Conservation (phyloP, 1,140 invertebrate genomes). For the Lycorma delicatula region DNA sequence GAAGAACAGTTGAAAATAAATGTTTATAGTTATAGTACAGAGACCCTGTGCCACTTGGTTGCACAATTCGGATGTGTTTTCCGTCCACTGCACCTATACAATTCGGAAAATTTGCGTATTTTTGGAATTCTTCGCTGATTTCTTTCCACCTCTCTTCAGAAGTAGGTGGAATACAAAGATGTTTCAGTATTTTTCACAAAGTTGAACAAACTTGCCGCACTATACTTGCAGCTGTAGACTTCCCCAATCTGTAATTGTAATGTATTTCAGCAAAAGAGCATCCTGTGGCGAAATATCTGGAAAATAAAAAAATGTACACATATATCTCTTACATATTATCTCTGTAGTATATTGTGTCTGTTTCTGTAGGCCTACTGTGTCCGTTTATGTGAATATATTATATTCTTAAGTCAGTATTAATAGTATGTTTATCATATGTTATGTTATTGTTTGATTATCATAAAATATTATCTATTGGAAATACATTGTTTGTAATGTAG, state of each 20-base stretch:
- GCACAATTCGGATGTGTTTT: conserved; percentile 30
- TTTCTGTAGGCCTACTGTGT: background rate
- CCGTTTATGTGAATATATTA: background rate
- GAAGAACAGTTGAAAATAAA: conserved; percentile 35
- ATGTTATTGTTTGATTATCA: background rate
- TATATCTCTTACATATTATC: too few relatives aligned
- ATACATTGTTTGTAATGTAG: background rate
- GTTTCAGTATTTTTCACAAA: conserved; percentile 11
- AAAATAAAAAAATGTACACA: too few relatives aligned
- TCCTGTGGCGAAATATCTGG: background rate
- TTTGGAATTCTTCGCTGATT: conserved; percentile 4
- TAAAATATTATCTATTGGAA: background rate
- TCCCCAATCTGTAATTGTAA: conserved; percentile 9
- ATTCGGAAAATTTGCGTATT: conserved; percentile 36
- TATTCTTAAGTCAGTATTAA: background rate
- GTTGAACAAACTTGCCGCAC: conserved; percentile 13
- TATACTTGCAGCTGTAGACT: conserved; percentile 9
- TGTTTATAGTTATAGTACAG: conserved; percentile 23
- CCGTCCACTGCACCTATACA: conserved; percentile 41
- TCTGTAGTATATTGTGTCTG: too few relatives aligned
- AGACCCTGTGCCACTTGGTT: conserved; percentile 17
- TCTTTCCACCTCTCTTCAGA: background rate
- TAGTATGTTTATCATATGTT: background rate
- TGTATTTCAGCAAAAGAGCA: conserved; percentile 14
- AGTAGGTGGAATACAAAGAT: conserved; percentile 11